Evolutionary conservation across 1,140 invertebrate genomes (phyloP).

Genomic region (Brachionus rotundiformis): DNA sequence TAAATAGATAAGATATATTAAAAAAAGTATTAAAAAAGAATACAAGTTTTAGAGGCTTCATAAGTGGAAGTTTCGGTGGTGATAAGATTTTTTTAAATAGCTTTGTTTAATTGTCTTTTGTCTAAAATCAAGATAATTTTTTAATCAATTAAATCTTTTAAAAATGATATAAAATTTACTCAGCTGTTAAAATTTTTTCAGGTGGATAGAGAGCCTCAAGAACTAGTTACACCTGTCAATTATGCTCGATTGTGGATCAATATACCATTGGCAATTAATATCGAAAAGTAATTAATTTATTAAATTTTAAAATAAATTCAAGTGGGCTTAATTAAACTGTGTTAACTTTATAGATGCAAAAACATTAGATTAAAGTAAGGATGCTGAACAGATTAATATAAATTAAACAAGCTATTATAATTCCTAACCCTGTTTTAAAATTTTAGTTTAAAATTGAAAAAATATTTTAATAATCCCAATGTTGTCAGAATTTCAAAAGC

Average conservation of each 20-base stretch:
- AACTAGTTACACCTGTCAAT: conserved; percentile 94
- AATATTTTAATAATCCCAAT: not conserved
- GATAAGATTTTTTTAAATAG: no score
- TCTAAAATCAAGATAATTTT: no score
- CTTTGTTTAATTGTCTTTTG: no score
- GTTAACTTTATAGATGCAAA: conserved; percentile 41
- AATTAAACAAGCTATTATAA: not conserved
- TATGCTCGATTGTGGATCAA: conserved; percentile 97
- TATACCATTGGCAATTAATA: conserved; percentile 43
- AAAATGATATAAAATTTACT: no score
- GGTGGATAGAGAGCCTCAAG: conserved; percentile 85
- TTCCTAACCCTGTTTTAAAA: not conserved
- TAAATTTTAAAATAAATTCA: not conserved
- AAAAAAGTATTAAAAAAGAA: no score
- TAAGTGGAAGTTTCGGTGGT: no score
- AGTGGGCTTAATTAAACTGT: not conserved
- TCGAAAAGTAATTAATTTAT: conserved; percentile 48
- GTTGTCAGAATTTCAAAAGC: not conserved
- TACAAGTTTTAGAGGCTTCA: no score
- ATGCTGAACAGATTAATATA: not conserved
- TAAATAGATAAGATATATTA: no score
- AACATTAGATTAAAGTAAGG: conserved; percentile 47
- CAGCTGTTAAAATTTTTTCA: no score
- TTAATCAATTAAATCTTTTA: no score
- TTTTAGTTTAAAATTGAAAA: no score